These are phyloP conservation scores for Melipona quadrifasciata DNA, from an alignment of 1,140 invertebrate species.

Conservation along the genomic window DNA sequence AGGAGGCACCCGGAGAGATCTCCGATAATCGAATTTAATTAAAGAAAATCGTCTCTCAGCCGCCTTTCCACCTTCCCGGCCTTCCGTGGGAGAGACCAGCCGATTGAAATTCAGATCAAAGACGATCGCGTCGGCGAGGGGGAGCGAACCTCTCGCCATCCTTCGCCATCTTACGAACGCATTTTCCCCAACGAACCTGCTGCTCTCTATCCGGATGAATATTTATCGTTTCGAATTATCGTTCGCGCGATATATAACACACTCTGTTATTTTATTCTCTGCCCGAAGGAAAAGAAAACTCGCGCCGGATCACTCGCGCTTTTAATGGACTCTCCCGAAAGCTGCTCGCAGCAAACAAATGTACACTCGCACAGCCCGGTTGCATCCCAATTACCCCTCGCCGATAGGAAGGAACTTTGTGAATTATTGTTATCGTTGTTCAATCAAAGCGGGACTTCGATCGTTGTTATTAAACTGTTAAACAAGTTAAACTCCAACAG, in stretches of 20 bases:
- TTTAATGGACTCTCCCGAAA: slow-evolving; percentile 5
- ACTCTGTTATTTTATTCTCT: no score
- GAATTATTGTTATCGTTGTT: slow-evolving; percentile 6
- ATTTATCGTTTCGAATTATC: slow-evolving; percentile 24
- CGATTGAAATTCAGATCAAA: slow-evolving; percentile 2
- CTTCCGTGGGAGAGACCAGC: neutral
- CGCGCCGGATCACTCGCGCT: neutral
- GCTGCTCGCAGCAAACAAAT: neutral
- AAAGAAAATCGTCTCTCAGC: neutral
- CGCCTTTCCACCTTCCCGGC: neutral
- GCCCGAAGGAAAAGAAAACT: no score
- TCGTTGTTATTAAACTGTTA: no score
- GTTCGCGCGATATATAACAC: neutral
- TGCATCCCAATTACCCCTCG: slow-evolving; percentile 11
- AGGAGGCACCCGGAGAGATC: neutral
- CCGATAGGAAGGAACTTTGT: slow-evolving; percentile 11
- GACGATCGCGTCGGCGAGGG: neutral
- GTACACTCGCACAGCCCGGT: neutral
- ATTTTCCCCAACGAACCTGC: neutral
- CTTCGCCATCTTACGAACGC: neutral
- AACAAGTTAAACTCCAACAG: no score
- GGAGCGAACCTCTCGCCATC: neutral
- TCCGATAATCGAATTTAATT: neutral
- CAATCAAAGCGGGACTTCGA: neutral
- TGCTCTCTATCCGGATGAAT: neutral